Evolutionary conservation across 35 echinoderm and acorn worm species (phyloP).

Genomic region (Ophiothrix spiculata): DNA sequence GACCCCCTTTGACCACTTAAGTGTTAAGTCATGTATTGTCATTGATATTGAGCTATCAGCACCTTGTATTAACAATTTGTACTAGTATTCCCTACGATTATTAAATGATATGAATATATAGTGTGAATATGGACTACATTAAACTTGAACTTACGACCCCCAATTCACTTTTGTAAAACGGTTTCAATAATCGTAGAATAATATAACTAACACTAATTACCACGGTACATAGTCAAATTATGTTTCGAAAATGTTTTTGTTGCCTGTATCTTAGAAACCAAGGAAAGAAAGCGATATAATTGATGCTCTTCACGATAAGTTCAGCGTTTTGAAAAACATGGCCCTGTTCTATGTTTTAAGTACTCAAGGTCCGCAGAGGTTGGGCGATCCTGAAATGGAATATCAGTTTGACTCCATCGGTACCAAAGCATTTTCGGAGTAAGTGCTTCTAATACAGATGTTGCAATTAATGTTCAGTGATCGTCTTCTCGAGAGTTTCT

Average conservation of each 20-base stretch:
- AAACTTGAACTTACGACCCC: background rate
- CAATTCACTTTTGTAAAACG: background rate
- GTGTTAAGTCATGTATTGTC: too few relatives aligned
- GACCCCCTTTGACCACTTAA: too few relatives aligned
- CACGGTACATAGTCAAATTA: background rate
- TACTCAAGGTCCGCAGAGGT: constrained; percentile 57
- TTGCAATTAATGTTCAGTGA: too few relatives aligned
- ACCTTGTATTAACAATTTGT: too few relatives aligned
- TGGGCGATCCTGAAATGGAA: constrained; percentile 80
- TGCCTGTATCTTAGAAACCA: constrained; percentile 11
- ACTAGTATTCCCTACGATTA: too few relatives aligned
- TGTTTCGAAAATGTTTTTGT: background rate
- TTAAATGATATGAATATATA: background rate
- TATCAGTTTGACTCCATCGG: constrained; percentile 63
- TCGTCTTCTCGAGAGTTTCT: too few relatives aligned
- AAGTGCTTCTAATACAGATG: too few relatives aligned
- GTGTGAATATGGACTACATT: background rate
- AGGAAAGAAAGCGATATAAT: constrained; percentile 59
- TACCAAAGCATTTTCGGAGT: constrained; percentile 47
- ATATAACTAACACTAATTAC: too few relatives aligned
- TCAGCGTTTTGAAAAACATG: constrained; percentile 57
- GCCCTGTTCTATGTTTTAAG: constrained; percentile 68
- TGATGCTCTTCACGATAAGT: constrained; percentile 44
- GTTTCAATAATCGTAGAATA: background rate
- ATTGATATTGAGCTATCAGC: too few relatives aligned